Evolutionary conservation across 2,888 invertebrate genomes (phyloP).

Genomic region (Anthoptus insignis): DNA sequence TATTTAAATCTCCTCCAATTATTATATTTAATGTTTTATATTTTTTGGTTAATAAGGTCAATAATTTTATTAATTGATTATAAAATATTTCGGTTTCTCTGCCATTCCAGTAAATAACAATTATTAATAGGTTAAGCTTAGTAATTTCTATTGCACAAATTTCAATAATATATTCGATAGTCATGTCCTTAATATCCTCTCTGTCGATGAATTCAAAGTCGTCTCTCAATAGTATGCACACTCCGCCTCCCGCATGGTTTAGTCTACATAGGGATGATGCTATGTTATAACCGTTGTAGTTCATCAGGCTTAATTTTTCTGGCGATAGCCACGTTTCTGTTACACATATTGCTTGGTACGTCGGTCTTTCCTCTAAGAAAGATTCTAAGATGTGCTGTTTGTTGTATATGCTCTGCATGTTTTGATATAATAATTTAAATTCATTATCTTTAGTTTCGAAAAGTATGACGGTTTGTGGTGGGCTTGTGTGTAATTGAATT

Average conservation of each 20-base stretch:
- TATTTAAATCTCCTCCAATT: too few species aligned
- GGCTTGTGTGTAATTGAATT: too few species aligned
- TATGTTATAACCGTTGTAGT: constrained; percentile 26
- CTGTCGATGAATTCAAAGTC: too few species aligned
- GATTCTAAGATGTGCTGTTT: constrained; percentile 38
- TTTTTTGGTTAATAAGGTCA: too few species aligned
- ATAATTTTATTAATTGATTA: too few species aligned
- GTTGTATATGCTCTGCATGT: constrained; percentile 41
- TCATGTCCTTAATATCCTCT: constrained; percentile 35
- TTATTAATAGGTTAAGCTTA: constrained; percentile 35
- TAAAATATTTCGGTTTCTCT: too few species aligned
- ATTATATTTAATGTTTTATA: too few species aligned
- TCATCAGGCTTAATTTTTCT: constrained; percentile 25
- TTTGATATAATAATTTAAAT: constrained; percentile 38
- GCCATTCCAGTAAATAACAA: too few species aligned
- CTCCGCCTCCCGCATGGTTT: too few species aligned
- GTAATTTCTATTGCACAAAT: constrained; percentile 41
- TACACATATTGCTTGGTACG: constrained; percentile 38
- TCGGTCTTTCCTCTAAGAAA: constrained; percentile 39
- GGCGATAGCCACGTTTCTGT: constrained; percentile 40
- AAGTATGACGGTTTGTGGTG: not conserved
- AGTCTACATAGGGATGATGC: constrained; percentile 34
- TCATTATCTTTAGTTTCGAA: not conserved
- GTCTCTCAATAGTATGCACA: too few species aligned
- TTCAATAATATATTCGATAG: constrained; percentile 45